Conservation (phyloP, 2,113 vertebrate genomes). For the Corydoras maculifer region DNA sequence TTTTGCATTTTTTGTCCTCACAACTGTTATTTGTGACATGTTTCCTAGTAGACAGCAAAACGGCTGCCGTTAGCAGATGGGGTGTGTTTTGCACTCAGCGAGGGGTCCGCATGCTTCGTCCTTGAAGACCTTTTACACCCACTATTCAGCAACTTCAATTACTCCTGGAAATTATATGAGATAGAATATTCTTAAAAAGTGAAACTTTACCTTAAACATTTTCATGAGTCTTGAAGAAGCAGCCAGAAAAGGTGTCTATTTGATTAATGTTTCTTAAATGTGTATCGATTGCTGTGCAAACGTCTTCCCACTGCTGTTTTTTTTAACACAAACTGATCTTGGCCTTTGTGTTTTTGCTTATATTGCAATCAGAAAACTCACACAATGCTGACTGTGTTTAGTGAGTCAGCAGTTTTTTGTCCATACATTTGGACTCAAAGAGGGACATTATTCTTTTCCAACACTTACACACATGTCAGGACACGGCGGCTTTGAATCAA, state of each 20-base stretch:
- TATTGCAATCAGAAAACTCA: no score
- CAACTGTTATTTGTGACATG: background rate
- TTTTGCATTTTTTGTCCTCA: background rate
- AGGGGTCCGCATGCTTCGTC: conserved; percentile 35
- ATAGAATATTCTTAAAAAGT: conserved; percentile 12
- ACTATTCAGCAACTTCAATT: conserved; percentile 32
- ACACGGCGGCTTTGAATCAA: no score
- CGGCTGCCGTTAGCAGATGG: conserved; percentile 36
- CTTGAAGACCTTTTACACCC: conserved; percentile 32
- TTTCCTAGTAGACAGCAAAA: conserved; percentile 34
- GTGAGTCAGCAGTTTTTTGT: conserved; percentile 16
- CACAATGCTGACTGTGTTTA: conserved; percentile 9
- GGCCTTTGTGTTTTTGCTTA: no score
- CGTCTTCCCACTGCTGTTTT: conserved; percentile 4
- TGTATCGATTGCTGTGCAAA: conserved; percentile 29
- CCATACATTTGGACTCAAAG: conserved; percentile 1
- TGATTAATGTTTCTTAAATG: conserved; percentile 38
- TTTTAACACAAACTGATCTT: background rate
- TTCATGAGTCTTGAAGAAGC: conserved; percentile 3
- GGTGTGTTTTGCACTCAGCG: conserved; percentile 24
- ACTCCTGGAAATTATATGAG: background rate
- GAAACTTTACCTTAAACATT: conserved; percentile 14
- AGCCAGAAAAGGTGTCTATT: background rate
- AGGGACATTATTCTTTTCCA: conserved; percentile 3
- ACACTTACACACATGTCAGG: background rate